phyloP scores from a whole-genome alignment of 2,797 vertebrate species.

The Acestrorhynchus altus region DNA sequence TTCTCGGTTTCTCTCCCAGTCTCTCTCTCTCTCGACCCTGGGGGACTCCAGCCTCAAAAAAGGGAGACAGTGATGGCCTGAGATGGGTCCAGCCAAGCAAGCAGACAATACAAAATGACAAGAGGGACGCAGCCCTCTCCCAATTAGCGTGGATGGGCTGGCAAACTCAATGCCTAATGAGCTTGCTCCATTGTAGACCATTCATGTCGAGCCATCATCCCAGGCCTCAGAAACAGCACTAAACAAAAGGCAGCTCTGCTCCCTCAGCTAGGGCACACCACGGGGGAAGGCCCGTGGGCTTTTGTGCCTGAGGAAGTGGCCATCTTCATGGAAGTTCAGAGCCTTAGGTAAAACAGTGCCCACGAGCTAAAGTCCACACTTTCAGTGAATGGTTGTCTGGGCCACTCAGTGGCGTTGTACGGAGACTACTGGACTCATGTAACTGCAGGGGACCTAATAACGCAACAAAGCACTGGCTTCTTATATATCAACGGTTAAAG shows the following conservation, averaged over 20 bases:
- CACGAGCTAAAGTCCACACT: constrained; percentile 14
- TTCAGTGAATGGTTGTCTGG: constrained; percentile 4
- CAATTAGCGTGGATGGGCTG: constrained; percentile 69
- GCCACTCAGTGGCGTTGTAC: constrained; percentile 11
- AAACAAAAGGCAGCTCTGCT: constrained; percentile 43
- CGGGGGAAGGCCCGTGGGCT: constrained; percentile 31
- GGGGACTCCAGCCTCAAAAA: constrained; percentile 26
- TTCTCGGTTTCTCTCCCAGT: constrained; percentile 67
- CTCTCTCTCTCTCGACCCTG: constrained; percentile 34
- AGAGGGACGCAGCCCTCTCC: constrained; percentile 71
- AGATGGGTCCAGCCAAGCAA: constrained; percentile 74
- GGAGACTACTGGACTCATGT: background rate
- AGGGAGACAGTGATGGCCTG: constrained; percentile 56
- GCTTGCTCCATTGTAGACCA: constrained; percentile 68
- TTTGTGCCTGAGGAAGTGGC: constrained; percentile 29
- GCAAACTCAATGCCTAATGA: constrained; percentile 72
- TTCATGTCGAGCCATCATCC: constrained; percentile 65
- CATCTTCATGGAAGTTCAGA: constrained; percentile 29
- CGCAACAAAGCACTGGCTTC: background rate
- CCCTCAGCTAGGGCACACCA: constrained; percentile 31
- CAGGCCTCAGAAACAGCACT: constrained; percentile 67
- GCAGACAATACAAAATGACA: constrained; percentile 79
- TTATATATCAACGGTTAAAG: no score
- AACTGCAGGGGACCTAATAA: constrained; percentile 24
- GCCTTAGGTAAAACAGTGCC: constrained; percentile 10